A percentile compares a stretch with the other conserved stretches of the same genome.
These are phyloP conservation scores for Dasyurus viverrinus DNA, from an alignment of 2,113 vertebrate genomes.

Conservation along the genomic window DNA sequence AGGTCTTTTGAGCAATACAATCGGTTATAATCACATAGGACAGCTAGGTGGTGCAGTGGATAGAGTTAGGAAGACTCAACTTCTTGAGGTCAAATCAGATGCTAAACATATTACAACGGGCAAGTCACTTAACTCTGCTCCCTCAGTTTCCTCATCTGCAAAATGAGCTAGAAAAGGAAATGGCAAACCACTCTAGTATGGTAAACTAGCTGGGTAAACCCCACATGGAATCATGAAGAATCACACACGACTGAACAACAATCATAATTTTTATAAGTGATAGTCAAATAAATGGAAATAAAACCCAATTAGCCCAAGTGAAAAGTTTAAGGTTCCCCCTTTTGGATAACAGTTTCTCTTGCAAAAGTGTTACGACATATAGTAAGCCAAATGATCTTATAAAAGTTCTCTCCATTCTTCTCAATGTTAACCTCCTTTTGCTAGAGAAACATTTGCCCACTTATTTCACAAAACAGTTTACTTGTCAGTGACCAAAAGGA, in stretches of 20 bases:
- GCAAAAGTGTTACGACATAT: background rate
- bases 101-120: too few species aligned
- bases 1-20: background rate
- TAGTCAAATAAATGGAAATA: background rate
- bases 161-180: too few species aligned
- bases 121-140: too few species aligned
- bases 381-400: background rate
- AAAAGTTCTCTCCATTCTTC: too few species aligned
- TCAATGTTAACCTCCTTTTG: background rate
- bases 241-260: too few species aligned
- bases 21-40: background rate
- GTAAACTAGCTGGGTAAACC: too few species aligned
- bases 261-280: background rate
- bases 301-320: background rate
- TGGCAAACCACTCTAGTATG: too few species aligned
- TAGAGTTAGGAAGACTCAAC: too few species aligned
- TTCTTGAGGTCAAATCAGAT: too few species aligned
- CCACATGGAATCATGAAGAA: too few species aligned
- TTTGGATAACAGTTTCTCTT: background rate
- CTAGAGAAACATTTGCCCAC: background rate
- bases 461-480: background rate
- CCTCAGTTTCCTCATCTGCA: too few species aligned
- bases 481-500: background rate
- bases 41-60: too few species aligned
- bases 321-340: background rate